Evolutionary conservation across 2,888 invertebrate genomes (phyloP), one percentile per base, ranked within the genome.

Genomic region (Hirtodrosophila confusa): DNA sequence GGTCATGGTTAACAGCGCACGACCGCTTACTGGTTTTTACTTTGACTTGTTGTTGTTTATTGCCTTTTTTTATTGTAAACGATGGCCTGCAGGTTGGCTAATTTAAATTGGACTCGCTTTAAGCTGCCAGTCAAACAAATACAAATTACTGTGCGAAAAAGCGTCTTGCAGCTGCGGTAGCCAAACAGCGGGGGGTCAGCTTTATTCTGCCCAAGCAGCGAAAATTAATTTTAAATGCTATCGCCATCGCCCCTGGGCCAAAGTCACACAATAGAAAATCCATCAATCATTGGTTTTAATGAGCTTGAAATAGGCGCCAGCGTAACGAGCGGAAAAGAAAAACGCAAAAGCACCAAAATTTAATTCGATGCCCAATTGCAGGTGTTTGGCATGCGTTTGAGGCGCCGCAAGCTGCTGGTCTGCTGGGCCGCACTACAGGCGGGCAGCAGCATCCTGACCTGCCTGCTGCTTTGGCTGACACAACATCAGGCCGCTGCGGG

Each of bases 401-500:
- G 80, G 58, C 88, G 90, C 29, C 86, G 86, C 50, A 90, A 90
- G 70, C 57, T 88, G 37, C 50, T 80, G 56, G 76, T 85, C 50
- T 80, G 74, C 55, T 82, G 86, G 89, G 86, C 88, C 29, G 74
- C 78, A 1, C 57, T 90, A 3, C 88, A 91, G 51, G 88, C 86
- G 35, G 70, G 79, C 12, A 75, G 82, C 36, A 82, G 88, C 40
- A 53, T 89, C 10, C 48, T 88, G 3, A 69, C 79, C 11, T 86
- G 87, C 31, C 56, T 88, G 35, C 55, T 83, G 11, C 50, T 89
- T 8, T 29, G 89, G 11, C 49, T 84, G 17, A 73, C 58, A 10
- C 69, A 71, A 10, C 62, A 72, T 6, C 65, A 73, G 39, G 70
- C 76, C 9, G 64, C 86, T 11, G 80, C 87, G 4, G 91, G 90